phyloP scores from a whole-genome alignment of 2,888 invertebrate species.

The Vannuccia rotundouncinata region DNA sequence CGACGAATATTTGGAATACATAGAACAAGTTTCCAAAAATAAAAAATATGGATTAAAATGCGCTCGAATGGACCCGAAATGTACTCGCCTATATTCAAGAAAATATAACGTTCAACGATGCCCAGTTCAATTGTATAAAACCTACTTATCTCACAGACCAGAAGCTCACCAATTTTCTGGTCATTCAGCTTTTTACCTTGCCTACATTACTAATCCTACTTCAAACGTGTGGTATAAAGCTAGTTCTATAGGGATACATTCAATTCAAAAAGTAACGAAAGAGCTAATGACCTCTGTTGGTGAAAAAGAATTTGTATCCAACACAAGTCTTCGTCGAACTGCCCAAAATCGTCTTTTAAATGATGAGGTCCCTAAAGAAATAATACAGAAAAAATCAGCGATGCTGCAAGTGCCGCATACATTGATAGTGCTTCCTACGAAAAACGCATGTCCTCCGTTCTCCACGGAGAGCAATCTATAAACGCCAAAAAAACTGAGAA shows the following conservation, averaged over 20 bases:
- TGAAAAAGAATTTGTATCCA: not conserved
- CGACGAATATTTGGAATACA: conserved; percentile 16
- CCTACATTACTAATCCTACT: not conserved
- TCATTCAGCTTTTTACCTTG: not conserved
- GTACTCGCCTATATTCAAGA: conserved; percentile 7
- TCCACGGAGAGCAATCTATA: not conserved
- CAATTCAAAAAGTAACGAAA: not conserved
- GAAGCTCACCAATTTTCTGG: not conserved
- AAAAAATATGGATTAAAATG: conserved; percentile 29
- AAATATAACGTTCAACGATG: not conserved
- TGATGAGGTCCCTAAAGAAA: not conserved
- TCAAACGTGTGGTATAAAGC: not conserved
- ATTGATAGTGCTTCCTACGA: not conserved
- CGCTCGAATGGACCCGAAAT: conserved; percentile 11
- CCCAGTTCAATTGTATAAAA: not conserved
- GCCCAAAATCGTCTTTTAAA: conserved; percentile 8
- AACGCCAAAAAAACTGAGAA: conserved; percentile 3
- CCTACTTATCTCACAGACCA: not conserved
- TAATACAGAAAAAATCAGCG: conserved; percentile 10
- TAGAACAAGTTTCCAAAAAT: conserved; percentile 28
- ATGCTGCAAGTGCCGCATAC: not conserved
- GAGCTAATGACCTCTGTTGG: not conserved
- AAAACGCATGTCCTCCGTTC: not conserved
- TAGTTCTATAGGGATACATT: not conserved
- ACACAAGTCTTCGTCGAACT: conserved; percentile 28